These are phyloP conservation scores for Elymnias hypermnestra DNA, from an alignment of 1,140 invertebrate genomes.

Conservation along the genomic window DNA sequence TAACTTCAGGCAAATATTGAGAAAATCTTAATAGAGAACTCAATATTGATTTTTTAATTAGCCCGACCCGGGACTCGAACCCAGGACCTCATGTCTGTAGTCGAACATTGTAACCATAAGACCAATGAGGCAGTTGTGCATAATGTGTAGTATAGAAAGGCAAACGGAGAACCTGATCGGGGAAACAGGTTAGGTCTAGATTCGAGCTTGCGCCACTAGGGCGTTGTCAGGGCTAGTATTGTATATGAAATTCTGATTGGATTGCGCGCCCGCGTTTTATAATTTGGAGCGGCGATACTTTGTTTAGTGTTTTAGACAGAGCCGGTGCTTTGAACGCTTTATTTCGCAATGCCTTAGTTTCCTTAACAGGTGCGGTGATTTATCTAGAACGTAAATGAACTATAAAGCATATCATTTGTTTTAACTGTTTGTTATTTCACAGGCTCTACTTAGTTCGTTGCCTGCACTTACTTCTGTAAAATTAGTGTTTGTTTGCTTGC, in stretches of 20 bases:
- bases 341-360: conserved; percentile 16
- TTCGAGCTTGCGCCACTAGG: conserved; percentile 25
- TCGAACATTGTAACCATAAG: too few species aligned
- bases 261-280: conserved; percentile 11
- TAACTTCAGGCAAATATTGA: too few species aligned
- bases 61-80: too few species aligned
- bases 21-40: too few species aligned
- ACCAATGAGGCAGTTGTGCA: too few species aligned
- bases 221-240: conserved; percentile 36
- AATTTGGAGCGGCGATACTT: conserved; percentile 8
- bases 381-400: neutral
- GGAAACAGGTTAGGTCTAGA: conserved; percentile 20
- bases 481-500: neutral
- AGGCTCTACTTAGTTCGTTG: too few species aligned
- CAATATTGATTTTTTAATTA: too few species aligned
- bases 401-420: too few species aligned
- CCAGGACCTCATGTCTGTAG: too few species aligned
- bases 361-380: conserved; percentile 10
- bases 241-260: conserved; percentile 25
- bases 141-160: conserved; percentile 12
- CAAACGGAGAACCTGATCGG: conserved; percentile 23
- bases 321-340: conserved; percentile 6
- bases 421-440: too few species aligned
- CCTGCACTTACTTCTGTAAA: too few species aligned
- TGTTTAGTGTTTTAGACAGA: conserved; percentile 11